These are phyloP conservation scores for Diorhabda elongata DNA, from an alignment of 1,140 invertebrate genomes.

Conservation along the genomic window DNA sequence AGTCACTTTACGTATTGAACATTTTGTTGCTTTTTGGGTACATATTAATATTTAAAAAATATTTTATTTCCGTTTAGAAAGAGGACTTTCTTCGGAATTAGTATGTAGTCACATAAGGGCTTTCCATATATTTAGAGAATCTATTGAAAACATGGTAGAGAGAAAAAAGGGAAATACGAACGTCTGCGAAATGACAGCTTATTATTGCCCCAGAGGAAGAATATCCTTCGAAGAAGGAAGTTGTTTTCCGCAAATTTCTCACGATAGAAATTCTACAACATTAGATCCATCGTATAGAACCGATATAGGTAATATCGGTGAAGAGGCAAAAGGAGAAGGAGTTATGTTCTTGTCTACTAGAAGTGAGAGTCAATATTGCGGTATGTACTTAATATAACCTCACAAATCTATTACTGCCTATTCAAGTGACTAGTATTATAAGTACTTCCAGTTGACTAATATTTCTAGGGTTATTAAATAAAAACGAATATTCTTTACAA, in stretches of 20 bases:
- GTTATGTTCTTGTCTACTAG: constrained; percentile 47
- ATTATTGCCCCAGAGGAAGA: constrained; percentile 42
- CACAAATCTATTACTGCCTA: not conserved
- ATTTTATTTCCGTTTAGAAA: constrained; percentile 32
- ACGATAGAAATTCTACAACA: constrained; percentile 24
- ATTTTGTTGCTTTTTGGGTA: no score
- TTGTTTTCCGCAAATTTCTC: constrained; percentile 43
- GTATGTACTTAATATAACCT: constrained; percentile 28
- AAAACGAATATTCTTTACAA: no score
- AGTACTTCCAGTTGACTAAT: no score
- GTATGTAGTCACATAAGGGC: constrained; percentile 50
- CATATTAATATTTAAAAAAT: no score
- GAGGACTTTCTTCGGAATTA: constrained; percentile 44
- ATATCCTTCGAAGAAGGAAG: constrained; percentile 41
- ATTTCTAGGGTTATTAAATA: no score
- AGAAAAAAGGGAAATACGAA: constrained; percentile 21
- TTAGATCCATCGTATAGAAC: constrained; percentile 37
- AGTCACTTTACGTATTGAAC: no score
- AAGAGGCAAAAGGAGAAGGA: constrained; percentile 43
- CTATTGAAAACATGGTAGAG: constrained; percentile 35
- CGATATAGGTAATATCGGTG: constrained; percentile 41
- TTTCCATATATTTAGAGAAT: constrained; percentile 44
- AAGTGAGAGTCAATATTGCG: constrained; percentile 42
- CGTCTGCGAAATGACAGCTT: constrained; percentile 44
- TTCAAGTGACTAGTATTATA: no score